Conservation (phyloP, 2,797 vertebrate species). For the Parambassis ranga region DNA sequence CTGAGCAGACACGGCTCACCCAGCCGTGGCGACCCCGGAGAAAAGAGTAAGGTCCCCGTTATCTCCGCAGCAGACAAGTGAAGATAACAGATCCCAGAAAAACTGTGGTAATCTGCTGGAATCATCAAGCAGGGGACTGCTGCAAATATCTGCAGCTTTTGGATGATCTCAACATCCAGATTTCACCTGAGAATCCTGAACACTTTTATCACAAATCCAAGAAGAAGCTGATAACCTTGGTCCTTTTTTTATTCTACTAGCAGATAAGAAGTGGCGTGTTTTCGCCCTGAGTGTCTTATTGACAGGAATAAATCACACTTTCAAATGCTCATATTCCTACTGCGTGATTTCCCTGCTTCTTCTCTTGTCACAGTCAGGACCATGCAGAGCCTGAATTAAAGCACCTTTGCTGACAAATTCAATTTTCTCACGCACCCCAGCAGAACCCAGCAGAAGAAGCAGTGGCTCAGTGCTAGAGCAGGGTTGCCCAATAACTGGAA, state of each 20-base stretch:
- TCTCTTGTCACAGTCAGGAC: conserved; percentile 8
- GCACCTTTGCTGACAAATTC: conserved; percentile 1
- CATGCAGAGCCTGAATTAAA: conserved; percentile 7
- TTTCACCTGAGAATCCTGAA: not conserved
- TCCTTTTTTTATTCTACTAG: not conserved
- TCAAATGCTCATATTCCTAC: conserved; percentile 11
- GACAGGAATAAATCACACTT: not conserved
- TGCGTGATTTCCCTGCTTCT: not conserved
- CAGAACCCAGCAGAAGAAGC: no score
- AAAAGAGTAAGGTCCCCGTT: not conserved
- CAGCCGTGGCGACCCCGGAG: not conserved
- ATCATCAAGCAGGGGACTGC: not conserved
- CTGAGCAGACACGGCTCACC: conserved; percentile 24
- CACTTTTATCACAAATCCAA: not conserved
- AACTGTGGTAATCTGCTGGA: not conserved
- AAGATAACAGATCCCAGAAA: not conserved
- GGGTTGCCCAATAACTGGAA: no score
- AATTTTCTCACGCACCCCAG: not conserved
- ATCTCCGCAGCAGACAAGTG: conserved; percentile 5
- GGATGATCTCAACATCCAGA: not conserved
- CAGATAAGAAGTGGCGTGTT: not conserved
- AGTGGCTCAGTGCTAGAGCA: no score
- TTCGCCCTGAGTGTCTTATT: not conserved
- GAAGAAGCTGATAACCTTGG: not conserved
- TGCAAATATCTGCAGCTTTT: conserved; percentile 2